phyloP scores from a whole-genome alignment of 2,797 vertebrate genomes.

The Epinephelus awoara region DNA sequence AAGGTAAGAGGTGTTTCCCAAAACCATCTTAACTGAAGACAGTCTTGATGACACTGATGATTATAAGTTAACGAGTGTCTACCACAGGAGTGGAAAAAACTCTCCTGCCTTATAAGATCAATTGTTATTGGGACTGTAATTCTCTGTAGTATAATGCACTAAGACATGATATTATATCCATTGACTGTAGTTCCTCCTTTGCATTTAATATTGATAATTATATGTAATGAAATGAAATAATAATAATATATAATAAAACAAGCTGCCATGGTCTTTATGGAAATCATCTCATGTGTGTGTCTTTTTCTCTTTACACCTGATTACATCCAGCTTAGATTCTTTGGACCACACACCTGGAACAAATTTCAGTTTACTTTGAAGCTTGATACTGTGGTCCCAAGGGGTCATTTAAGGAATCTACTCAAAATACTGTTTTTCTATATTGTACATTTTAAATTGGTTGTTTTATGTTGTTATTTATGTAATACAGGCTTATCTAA shows the following conservation, averaged over 20 bases:
- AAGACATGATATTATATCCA: background rate
- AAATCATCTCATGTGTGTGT: background rate
- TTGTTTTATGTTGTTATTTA: too few relatives aligned
- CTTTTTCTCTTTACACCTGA: background rate
- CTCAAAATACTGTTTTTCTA: too few relatives aligned
- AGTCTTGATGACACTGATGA: background rate
- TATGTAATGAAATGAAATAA: background rate
- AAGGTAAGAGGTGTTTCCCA: too few relatives aligned
- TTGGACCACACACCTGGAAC: too few relatives aligned
- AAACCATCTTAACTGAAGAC: background rate
- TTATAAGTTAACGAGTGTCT: background rate
- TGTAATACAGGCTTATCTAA: too few relatives aligned
- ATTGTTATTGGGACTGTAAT: background rate
- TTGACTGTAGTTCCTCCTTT: background rate
- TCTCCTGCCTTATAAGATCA: too few relatives aligned
- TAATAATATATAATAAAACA: background rate
- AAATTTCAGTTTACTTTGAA: too few relatives aligned
- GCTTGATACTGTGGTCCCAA: too few relatives aligned
- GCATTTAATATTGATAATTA: background rate
- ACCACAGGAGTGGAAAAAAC: background rate
- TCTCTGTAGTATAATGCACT: background rate
- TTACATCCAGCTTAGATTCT: background rate
- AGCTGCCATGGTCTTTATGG: background rate
- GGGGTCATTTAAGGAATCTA: too few relatives aligned
- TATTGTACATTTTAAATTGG: too few relatives aligned